Percentiles rank a stretch among this genome's conserved stretches.
Evolutionary conservation across 2,113 vertebrate species (phyloP).

Genomic region (Lepidothrix coronata): DNA sequence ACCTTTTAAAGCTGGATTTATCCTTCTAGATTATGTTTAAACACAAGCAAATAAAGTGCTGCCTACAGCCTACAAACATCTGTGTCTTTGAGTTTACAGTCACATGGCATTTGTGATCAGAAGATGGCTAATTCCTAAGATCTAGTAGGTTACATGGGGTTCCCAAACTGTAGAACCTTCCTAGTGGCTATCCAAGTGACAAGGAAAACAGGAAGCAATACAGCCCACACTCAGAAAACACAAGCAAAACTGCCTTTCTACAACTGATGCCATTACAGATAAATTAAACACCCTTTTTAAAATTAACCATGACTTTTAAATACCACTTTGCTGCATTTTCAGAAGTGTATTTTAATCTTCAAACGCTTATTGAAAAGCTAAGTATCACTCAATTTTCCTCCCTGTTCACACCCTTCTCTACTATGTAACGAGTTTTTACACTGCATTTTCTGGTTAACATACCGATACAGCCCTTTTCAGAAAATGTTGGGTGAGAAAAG

Average conservation of each 20-base stretch:
- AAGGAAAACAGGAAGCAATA: not conserved
- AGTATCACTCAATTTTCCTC: not conserved
- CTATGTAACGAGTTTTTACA: not conserved
- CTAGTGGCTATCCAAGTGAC: not conserved
- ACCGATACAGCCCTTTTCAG: not conserved
- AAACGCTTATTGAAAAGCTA: not conserved
- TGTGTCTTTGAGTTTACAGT: not conserved
- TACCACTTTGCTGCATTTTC: not conserved
- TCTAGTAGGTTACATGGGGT: not conserved
- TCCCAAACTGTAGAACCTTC: not conserved
- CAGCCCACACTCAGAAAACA: not conserved
- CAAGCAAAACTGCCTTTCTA: not conserved
- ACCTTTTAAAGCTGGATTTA: not conserved
- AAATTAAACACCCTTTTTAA: not conserved
- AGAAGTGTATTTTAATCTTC: not conserved
- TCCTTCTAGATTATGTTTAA: not conserved
- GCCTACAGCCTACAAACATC: not conserved
- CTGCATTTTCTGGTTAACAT: constrained; percentile 20
- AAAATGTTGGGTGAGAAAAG: not conserved
- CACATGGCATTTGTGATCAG: not conserved
- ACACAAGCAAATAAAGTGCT: not conserved
- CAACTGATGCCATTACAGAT: not conserved
- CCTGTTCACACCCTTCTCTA: not conserved
- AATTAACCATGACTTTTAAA: not conserved
- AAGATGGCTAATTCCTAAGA: not conserved